Conservation (phyloP, 2,888 invertebrate genomes). For the Heliconius charithonia region DNA sequence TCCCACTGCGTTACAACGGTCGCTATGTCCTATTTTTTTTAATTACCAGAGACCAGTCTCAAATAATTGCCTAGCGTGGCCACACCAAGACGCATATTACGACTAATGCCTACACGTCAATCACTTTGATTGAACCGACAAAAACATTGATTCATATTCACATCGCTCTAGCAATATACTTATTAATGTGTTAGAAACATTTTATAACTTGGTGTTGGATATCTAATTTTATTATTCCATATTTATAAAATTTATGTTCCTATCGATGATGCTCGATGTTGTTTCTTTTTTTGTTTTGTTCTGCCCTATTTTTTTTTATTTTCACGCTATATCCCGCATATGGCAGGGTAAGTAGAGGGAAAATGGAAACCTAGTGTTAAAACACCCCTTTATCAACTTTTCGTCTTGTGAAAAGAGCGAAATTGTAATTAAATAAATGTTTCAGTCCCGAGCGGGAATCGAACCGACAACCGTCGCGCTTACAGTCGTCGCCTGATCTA, state of each 20-base stretch:
- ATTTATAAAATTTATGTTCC: background rate
- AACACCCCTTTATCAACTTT: background rate
- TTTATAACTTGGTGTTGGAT: constrained; percentile 9
- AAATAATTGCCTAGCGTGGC: constrained; percentile 49
- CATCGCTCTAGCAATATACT: constrained; percentile 19
- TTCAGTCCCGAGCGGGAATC: too few species aligned
- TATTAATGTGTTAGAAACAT: constrained; percentile 31
- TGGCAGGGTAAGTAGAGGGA: background rate
- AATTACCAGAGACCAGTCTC: background rate
- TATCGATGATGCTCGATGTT: background rate
- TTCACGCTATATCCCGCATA: background rate
- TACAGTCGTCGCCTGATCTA: too few species aligned
- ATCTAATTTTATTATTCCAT: constrained; percentile 23
- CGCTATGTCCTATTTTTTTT: background rate
- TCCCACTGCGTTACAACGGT: too few species aligned
- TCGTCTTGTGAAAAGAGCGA: background rate
- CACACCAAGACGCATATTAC: constrained; percentile 63
- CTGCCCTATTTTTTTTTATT: background rate
- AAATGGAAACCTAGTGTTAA: background rate
- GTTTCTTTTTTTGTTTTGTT: too few species aligned
- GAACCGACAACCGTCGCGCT: too few species aligned
- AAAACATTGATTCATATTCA: constrained; percentile 60
- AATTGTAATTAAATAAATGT: too few species aligned
- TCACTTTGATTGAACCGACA: constrained; percentile 70
- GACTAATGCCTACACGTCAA: constrained; percentile 75